A percentile compares a stretch with the other conserved stretches of the same genome.
Evolutionary conservation across 37 sponge, comb jelly and placozoan genomes (phyloP).

Genomic region (Cladorhizidae sp.): DNA sequence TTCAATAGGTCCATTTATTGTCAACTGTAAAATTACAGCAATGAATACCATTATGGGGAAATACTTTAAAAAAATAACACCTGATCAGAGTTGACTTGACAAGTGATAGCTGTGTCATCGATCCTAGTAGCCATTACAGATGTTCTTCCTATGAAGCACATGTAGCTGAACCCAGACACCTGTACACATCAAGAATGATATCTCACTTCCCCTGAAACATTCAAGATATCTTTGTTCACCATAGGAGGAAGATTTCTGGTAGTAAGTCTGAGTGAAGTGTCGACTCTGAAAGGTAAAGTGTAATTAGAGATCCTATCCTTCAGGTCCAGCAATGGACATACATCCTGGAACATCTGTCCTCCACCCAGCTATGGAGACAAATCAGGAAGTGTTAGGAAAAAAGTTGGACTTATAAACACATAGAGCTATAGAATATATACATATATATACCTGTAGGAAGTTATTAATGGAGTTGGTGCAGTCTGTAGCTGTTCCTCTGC

Average conservation of each 20-base stretch:
- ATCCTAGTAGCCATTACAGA: neutral
- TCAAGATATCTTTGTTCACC: neutral
- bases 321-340: too few species aligned
- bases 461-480: conserved; percentile 1
- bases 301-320: too few species aligned
- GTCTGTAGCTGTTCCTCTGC: conserved; percentile 37
- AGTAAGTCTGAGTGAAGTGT: conserved; percentile 6
- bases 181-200: neutral
- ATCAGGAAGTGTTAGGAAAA: too few species aligned
- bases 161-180: conserved; percentile 19
- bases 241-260: conserved; percentile 52
- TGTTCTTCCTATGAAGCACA: neutral
- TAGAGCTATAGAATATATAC: neutral
- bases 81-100: neutral
- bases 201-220: neutral
- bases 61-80: neutral
- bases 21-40: neutral
- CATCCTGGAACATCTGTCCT: too few species aligned
- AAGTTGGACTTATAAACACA: neutral
- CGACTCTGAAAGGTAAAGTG: too few species aligned
- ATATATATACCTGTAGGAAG: conserved; percentile 8
- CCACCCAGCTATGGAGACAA: too few species aligned
- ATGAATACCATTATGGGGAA: too few species aligned
- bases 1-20: neutral
- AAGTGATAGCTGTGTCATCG: conserved; percentile 30